Evolutionary conservation across 2,113 vertebrate genomes (phyloP).

Genomic region (Pterocles burchelli): DNA sequence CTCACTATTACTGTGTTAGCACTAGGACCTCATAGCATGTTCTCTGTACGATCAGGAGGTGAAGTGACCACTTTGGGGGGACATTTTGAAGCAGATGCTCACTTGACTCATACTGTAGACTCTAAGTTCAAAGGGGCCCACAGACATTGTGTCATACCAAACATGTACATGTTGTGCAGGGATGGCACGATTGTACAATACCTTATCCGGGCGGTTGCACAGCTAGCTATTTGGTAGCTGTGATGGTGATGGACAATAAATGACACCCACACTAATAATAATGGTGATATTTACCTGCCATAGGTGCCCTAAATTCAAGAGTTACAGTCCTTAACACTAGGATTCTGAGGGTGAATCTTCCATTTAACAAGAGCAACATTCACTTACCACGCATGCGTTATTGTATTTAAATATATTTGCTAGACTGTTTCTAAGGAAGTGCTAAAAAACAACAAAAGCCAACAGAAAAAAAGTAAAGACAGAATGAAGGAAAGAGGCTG

Average conservation of each 20-base stretch:
- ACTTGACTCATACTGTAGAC: neutral
- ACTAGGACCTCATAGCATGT: neutral
- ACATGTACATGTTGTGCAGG: accelerated
- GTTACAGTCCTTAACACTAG: neutral
- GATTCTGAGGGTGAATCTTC: neutral
- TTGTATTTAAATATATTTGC: neutral
- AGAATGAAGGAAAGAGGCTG: neutral
- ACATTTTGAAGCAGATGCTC: neutral
- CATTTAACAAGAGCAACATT: neutral
- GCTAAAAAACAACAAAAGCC: neutral
- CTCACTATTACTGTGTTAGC: neutral
- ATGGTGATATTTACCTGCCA: neutral
- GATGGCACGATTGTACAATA: neutral
- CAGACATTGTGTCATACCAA: neutral
- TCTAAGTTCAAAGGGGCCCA: neutral
- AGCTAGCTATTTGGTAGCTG: neutral
- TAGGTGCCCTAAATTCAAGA: neutral
- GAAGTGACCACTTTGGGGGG: neutral
- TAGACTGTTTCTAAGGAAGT: neutral
- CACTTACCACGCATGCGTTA: neutral
- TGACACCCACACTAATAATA: neutral
- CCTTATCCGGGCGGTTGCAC: neutral
- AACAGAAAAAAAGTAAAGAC: neutral
- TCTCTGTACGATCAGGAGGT: neutral
- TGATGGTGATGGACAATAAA: neutral